Base-by-base conservation (phyloP, 1,140 invertebrate species). In the Hyles vespertilio region DNA sequence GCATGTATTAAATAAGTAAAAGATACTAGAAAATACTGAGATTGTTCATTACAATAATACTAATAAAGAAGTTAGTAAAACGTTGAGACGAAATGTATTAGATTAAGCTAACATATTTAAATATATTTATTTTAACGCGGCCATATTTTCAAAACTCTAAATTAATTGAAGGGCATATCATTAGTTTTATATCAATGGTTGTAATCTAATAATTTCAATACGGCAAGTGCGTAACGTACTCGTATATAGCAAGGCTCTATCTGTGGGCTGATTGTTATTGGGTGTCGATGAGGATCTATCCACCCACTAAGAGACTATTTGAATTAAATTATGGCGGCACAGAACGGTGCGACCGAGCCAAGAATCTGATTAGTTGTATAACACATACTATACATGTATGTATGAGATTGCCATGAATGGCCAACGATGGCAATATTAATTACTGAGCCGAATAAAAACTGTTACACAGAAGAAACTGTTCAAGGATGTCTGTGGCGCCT, bases 231-330 rank as follows among this genome's bases (percentile, higher is more conserved):
- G 46, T 22, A 48, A 48, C n/a, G n/a, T 48, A 54, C 51, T n/a
- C 49, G 55, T 55, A 58, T 55, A 59, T 34, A 32, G 53, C 45
- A 54, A 46, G 50, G 3, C 12, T 22, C 22, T 22, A 2, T 22
- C 22, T 55, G 67, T 72, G 62, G 70, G 67, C 51, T 49, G 70
- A 61, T 46, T 47, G 63, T 57, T 65, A 74, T 71, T 74, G 66
- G 61, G 61, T 72, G 72, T 61, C 63, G 59, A 69, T 69, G 69
- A 65, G 47, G 58, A 53, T 57, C 6, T 9, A 54, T 56, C 66
- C 68, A 56, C 71, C 71, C 63, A 70, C 68, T 22, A 53, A 48
- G 46, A 51, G 50, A 36, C 45, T 56, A 71, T 70, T 69, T 64
- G 60, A 64, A 74, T 70, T 51, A 46, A 53, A 46, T 65, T 74